Evolutionary conservation across 2,797 vertebrate genomes (phyloP).

Genomic region (Xenopus petersii): DNA sequence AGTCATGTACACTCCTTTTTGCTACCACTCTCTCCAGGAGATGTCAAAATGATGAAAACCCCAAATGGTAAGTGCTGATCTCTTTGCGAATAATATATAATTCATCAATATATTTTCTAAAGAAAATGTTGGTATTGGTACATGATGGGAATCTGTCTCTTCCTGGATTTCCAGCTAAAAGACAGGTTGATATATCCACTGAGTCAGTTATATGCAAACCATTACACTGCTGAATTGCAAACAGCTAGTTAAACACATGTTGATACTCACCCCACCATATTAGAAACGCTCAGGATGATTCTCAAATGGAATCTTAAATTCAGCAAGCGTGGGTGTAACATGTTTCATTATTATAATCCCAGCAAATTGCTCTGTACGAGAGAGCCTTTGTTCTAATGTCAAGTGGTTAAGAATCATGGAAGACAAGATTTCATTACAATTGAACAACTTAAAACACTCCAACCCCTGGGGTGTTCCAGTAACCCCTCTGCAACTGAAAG

Average conservation of each 20-base stretch:
- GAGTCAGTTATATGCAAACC: slow-evolving; percentile 47
- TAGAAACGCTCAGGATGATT: slow-evolving; percentile 5
- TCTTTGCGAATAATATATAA: too few species aligned
- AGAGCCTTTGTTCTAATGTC: slow-evolving; percentile 67
- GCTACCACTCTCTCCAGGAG: too few species aligned
- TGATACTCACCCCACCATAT: slow-evolving; percentile 5
- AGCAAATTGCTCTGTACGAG: slow-evolving; percentile 67
- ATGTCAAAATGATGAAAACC: too few species aligned
- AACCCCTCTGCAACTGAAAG: slow-evolving; percentile 9
- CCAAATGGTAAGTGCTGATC: too few species aligned
- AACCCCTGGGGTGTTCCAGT: slow-evolving; percentile 18
- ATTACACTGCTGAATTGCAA: slow-evolving; percentile 28
- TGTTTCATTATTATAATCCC: slow-evolving; percentile 62
- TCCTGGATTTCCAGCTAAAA: too few species aligned
- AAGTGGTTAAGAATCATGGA: slow-evolving; percentile 63
- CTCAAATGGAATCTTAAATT: slow-evolving; percentile 63
- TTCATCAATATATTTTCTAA: too few species aligned
- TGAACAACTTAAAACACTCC: slow-evolving; percentile 57
- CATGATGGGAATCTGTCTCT: too few species aligned
- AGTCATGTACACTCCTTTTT: too few species aligned
- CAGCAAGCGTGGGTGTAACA: slow-evolving; percentile 53
- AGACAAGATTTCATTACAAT: slow-evolving; percentile 65
- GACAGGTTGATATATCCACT: not conserved
- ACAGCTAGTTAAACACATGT: slow-evolving; percentile 13
- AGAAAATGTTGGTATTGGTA: too few species aligned